Evolutionary conservation across 2,113 vertebrate genomes (phyloP).

Genomic region (Fregetta grallaria): DNA sequence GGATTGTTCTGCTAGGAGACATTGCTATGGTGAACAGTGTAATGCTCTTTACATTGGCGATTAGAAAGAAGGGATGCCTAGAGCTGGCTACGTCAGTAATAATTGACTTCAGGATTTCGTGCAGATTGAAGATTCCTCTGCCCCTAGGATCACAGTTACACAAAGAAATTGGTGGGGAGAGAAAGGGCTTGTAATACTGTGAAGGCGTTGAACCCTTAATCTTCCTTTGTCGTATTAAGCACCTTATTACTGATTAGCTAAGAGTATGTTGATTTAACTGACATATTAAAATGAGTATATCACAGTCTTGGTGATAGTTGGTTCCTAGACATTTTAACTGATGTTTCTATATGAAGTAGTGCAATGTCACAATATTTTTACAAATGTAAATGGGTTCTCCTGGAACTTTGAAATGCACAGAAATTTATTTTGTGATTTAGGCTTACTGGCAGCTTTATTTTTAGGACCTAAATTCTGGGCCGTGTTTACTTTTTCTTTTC

Average conservation of each 20-base stretch:
- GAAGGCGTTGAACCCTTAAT: neutral
- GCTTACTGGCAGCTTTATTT: neutral
- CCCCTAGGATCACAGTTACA: neutral
- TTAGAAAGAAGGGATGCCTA: neutral
- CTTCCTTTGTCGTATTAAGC: neutral
- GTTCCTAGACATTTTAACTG: neutral
- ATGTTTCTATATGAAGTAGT: neutral
- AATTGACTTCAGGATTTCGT: neutral
- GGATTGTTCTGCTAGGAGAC: neutral
- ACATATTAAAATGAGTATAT: neutral
- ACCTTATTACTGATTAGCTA: neutral
- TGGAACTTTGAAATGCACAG: neutral
- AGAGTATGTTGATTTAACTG: neutral
- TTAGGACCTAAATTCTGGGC: neutral
- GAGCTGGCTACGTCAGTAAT: neutral
- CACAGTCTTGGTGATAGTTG: neutral
- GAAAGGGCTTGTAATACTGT: neutral
- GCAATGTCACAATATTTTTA: neutral
- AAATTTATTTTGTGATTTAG: neutral
- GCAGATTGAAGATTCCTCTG: neutral
- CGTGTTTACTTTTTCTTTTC: neutral
- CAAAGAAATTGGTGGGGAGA: neutral
- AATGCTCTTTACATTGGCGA: rapidly evolving
- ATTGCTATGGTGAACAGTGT: neutral
- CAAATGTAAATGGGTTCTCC: neutral